Evolutionary conservation across 2,888 invertebrate species (phyloP), one percentile per base, ranked within the genome.

Genomic region (Selenia dentaria): DNA sequence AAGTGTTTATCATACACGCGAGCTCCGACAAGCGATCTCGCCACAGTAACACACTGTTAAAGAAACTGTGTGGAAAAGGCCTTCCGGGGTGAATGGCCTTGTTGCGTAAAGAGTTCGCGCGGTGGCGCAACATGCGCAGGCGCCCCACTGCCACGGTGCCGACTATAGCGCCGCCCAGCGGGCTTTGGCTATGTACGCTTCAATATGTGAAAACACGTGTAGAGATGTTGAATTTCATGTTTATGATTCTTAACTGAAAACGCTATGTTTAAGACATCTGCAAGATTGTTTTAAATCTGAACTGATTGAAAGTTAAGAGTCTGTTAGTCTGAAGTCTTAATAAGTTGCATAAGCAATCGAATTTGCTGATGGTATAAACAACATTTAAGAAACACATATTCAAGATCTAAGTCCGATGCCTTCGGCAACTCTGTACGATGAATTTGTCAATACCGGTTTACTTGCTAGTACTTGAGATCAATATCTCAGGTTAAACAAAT

Each of bases 21-120:
- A 86, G 59, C 74, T n/a, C 51, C 74, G 81, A 83, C 89, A 90
- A 87, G 89, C 89, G 83, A 89, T 71, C 73, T 61, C 59, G 79
- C 75, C 81, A 76, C 81, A 84, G 77, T 84, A 88, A 85, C 86
- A 86, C 74, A 87, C 79, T 84, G 81, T 67, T 83, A 83, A 85
- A 88, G 88, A 87, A 88, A 87, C 86, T 78, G 79, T 73, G 72
- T 85, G 86, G 88, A 87, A 88, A 90, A 86, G 79, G 84, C 76
- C 88, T 90, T 89, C 90, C 90, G 90, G 89, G 90, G 89, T 90
- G 79, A 90, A 88, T 62, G 87, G 75, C 84, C 88, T 74, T 68
- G 84, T 90, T 90, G 90, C 89, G 88, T 87, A 89, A 89, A 88
- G 74, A 71, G 74, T 69, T 61, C 64, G 70, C 65, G 70, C 63